Evolutionary conservation across 2,888 invertebrate species (phyloP).

Genomic region (Tenthredo notha): DNA sequence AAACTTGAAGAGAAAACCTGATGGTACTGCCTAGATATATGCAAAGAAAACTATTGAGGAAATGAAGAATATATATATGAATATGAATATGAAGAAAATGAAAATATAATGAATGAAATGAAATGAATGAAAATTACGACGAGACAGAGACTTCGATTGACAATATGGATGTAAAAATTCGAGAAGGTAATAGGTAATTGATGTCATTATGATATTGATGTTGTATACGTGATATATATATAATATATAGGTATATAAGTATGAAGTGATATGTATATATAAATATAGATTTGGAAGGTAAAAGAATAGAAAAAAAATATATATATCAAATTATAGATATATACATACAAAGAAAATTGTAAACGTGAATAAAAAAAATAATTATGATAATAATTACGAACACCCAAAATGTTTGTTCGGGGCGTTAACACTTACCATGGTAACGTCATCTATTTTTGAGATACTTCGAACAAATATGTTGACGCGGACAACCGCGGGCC

Average conservation of each 20-base stretch:
- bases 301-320: neutral
- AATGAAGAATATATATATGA: constrained; percentile 2
- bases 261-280: neutral
- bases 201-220: neutral
- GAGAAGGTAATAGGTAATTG: neutral
- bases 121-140: neutral
- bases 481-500: constrained; percentile 97
- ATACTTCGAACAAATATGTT: constrained; percentile 99
- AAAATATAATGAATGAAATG: neutral
- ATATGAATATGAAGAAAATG: neutral
- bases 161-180: neutral
- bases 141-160: constrained; percentile 5
- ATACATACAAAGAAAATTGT: no score
- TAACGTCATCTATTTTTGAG: constrained; percentile 99
- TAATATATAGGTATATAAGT: no score
- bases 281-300: no score
- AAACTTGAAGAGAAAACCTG: constrained; percentile 41
- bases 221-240: neutral
- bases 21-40: constrained; percentile 17
- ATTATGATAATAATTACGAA: constrained; percentile 65
- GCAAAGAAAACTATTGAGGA: constrained; percentile 14
- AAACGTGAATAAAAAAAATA: constrained; percentile 56
- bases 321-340: no score
- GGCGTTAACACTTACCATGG: constrained; percentile 92
- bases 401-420: constrained; percentile 58